Base-by-base conservation (phyloP, 2,797 vertebrate genomes). In the Oreortyx pictus region DNA sequence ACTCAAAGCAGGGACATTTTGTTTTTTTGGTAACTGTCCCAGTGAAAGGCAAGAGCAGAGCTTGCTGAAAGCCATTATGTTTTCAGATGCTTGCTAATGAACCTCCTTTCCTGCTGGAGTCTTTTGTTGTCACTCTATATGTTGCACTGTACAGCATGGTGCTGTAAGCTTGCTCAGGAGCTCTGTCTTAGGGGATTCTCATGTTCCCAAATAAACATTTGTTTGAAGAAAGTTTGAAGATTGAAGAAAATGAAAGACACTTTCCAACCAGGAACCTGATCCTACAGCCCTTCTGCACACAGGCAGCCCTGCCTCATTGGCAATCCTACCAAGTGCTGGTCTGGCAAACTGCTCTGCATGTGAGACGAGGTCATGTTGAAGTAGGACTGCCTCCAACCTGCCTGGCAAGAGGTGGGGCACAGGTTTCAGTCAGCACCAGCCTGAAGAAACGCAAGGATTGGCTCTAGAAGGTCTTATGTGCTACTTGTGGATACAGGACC, bases 31-130 rank as follows among this genome's bases (percentile, higher is more conserved):
- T 77, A 86, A 82, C 89, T 88, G 77, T 91, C 93, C 84, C 93
- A 82, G 82, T 25, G 16, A 71, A 90, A 91, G 50, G 50, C 29
- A 50, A 77, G 71, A 68, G 43, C 68, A 33, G 35, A 24, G 33
- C 46, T 79, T 86, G 60, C 56, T 96, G 92, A 65, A 82, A 95
- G 88, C 59, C 65, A 16, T 75, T 82, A 4, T 66, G 56, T 52
- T 93, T 94, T 71, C 46, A 86, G 56, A 22, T 85, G 35, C 67
- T 90, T 76, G 37, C 37, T 68, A 46, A 76, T 14, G 50, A 78
- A 95, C 66, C 23, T 0, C 4, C 31, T 89, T 57, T 50, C 41
- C 67, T 71, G 71, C 19, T 7, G 16, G 44, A 93, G 72, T 57
- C 68, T 74, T 76, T 74, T 54, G 62, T 64, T 16, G 49, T 37